These are phyloP conservation scores for Pheosia gnoma DNA, from an alignment of 2,888 invertebrate genomes.

Conservation along the genomic window DNA sequence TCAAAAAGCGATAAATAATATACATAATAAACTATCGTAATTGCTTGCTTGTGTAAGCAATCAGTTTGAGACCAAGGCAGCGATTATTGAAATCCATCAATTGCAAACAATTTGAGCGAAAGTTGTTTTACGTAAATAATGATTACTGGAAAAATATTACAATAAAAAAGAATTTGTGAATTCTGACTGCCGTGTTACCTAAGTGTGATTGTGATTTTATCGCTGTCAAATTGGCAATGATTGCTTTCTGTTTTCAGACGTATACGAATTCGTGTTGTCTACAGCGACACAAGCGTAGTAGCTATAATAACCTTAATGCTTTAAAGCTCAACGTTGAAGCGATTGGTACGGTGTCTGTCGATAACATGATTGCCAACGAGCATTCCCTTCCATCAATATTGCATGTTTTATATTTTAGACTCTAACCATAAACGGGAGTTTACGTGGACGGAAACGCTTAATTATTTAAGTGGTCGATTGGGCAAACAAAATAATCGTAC, in stretches of 20 bases:
- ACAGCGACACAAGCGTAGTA: background rate
- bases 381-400: background rate
- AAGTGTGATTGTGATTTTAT: background rate
- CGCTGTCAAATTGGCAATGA: background rate
- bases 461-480: no score
- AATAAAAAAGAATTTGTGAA: background rate
- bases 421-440: no score
- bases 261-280: background rate
- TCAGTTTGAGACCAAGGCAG: background rate
- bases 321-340: background rate
- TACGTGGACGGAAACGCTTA: no score
- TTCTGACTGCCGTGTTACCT: background rate
- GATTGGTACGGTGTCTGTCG: background rate
- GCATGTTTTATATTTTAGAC: no score
- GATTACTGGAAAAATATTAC: background rate
- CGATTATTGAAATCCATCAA: slow-evolving; percentile 1
- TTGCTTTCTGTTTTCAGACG: background rate
- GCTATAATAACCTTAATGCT: background rate
- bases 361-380: background rate
- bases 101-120: slow-evolving; percentile 1
- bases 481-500: no score
- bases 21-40: background rate
- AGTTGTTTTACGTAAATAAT: slow-evolving; percentile 1
- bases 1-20: background rate
- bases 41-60: background rate